phyloP scores from a whole-genome alignment of 2,113 vertebrate genomes.

The Alectura lathami region DNA sequence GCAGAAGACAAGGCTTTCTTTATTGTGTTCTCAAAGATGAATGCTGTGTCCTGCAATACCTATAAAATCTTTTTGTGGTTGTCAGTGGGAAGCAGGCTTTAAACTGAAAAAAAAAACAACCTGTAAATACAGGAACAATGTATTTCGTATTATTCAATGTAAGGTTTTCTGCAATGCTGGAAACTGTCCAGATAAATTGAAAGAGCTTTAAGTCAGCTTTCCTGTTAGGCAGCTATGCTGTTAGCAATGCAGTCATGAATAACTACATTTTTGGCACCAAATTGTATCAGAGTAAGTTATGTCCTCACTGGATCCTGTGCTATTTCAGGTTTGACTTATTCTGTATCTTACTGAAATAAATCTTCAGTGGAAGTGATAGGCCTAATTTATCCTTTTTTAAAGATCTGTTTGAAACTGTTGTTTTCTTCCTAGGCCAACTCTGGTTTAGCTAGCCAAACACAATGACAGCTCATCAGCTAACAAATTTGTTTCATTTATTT shows the following conservation, averaged over 20 bases:
- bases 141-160: neutral
- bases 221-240: neutral
- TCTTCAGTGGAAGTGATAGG: neutral
- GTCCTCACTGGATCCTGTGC: neutral
- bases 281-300: neutral
- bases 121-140: neutral
- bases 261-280: neutral
- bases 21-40: neutral
- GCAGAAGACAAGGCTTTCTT: neutral
- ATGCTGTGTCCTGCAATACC: neutral
- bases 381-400: neutral
- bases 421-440: neutral
- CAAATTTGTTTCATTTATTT: neutral
- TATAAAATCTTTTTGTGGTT: neutral
- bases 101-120: neutral
- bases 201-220: neutral
- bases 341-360: neutral
- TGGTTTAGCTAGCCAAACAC: neutral
- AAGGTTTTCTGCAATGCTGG: neutral
- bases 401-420: neutral
- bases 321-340: conserved; percentile 6
- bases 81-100: neutral
- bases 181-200: neutral
- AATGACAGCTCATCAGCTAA: neutral
- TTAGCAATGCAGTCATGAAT: neutral